A percentile compares a stretch with the other conserved stretches of the same genome.
Evolutionary conservation across 2,797 vertebrate species (phyloP).

Genomic region (Xerus rutilus): DNA sequence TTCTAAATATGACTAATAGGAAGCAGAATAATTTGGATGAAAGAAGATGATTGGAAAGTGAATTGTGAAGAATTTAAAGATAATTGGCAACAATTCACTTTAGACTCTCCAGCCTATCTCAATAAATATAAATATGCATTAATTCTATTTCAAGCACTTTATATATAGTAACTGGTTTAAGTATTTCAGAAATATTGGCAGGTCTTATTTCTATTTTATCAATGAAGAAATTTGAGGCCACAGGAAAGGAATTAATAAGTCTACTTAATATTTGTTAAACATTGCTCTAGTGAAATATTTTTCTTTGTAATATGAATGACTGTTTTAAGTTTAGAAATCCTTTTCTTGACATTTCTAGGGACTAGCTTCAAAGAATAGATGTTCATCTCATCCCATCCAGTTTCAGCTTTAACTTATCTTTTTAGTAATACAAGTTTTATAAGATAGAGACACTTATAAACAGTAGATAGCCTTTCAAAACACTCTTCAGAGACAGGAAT

Average conservation of each 20-base stretch:
- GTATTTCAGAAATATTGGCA: background rate
- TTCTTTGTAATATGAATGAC: background rate
- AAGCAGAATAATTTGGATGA: background rate
- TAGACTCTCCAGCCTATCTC: background rate
- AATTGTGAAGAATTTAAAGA: background rate
- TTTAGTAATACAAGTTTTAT: background rate
- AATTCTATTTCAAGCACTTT: background rate
- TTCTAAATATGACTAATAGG: background rate
- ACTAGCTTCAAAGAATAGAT: background rate
- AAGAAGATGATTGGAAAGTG: background rate
- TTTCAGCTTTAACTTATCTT: background rate
- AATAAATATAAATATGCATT: background rate
- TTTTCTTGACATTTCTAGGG: background rate
- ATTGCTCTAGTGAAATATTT: background rate
- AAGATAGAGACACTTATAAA: background rate
- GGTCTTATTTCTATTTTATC: background rate
- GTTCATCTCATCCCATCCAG: background rate
- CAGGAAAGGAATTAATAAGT: background rate
- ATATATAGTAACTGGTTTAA: background rate
- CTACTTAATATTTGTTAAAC: background rate
- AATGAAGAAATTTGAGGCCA: background rate
- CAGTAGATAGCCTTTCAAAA: background rate
- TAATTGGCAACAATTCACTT: background rate
- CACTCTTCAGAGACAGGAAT: background rate
- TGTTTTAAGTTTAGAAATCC: background rate